Evolutionary conservation across 2,797 vertebrate species (phyloP).

Genomic region (Cyclura pinguis): DNA sequence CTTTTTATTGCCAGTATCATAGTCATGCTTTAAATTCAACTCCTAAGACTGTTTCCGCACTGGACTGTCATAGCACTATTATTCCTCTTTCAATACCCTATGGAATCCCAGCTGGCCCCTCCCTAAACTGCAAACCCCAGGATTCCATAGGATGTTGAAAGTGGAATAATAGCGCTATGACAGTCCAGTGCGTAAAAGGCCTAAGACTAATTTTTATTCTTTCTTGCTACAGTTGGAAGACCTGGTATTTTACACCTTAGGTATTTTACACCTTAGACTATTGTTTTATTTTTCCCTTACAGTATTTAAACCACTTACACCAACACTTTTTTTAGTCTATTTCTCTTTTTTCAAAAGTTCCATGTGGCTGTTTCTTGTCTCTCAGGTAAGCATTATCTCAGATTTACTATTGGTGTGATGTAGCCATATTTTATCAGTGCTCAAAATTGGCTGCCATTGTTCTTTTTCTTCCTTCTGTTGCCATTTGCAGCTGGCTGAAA

Average conservation of each 20-base stretch:
- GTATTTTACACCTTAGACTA: slow-evolving; percentile 59
- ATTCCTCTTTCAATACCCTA: too few species aligned
- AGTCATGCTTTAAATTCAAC: slow-evolving; percentile 21
- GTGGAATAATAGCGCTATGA: too few species aligned
- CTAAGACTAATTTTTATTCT: slow-evolving; percentile 43
- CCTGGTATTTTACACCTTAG: slow-evolving; percentile 55
- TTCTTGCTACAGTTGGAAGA: slow-evolving; percentile 55
- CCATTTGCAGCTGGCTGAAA: slow-evolving; percentile 49
- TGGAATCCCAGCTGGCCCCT: too few species aligned
- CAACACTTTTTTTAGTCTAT: slow-evolving; percentile 70
- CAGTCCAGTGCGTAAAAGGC: too few species aligned
- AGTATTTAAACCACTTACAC: slow-evolving; percentile 64
- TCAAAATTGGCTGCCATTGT: slow-evolving; percentile 53
- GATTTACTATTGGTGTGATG: slow-evolving; percentile 60
- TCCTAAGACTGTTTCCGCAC: slow-evolving; percentile 6
- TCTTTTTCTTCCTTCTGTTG: slow-evolving; percentile 41
- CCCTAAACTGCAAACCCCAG: too few species aligned
- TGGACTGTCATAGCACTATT: too few species aligned
- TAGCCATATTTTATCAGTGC: slow-evolving; percentile 56
- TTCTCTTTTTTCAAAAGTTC: slow-evolving; percentile 62
- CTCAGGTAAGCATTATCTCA: slow-evolving; percentile 59
- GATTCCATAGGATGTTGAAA: too few species aligned
- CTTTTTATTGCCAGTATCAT: slow-evolving; percentile 24
- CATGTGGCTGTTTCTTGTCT: slow-evolving; percentile 68
- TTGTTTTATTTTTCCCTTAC: slow-evolving; percentile 69